Percentiles rank a stretch among this genome's conserved stretches.
Evolutionary conservation across 2,113 vertebrate genomes (phyloP).

Genomic region (Sapayoa aenigma): DNA sequence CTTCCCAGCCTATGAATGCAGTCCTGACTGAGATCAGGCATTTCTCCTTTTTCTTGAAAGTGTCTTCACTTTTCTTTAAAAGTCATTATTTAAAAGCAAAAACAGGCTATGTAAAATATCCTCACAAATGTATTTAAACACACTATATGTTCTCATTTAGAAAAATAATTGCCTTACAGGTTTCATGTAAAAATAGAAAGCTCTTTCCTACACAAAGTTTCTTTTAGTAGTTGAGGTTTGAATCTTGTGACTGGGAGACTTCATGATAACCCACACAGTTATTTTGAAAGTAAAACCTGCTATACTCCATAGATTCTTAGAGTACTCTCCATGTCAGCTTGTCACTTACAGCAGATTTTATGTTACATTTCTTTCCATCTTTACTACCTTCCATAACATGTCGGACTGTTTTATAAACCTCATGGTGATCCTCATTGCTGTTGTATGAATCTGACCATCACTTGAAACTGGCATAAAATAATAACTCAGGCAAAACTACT

Average conservation of each 20-base stretch:
- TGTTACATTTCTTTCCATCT: background rate
- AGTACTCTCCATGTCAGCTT: background rate
- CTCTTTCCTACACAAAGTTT: background rate
- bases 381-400: background rate
- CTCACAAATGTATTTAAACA: background rate
- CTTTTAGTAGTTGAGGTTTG: conserved; percentile 3
- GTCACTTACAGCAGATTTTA: background rate
- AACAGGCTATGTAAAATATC: background rate
- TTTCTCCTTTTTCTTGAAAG: background rate
- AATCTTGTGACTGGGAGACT: background rate
- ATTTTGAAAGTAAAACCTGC: background rate
- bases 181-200: conserved; percentile 17
- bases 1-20: background rate
- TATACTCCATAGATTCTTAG: background rate
- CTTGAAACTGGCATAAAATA: background rate
- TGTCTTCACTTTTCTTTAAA: background rate
- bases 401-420: background rate
- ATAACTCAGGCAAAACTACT: background rate
- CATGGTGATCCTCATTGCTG: background rate
- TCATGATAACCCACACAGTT: background rate
- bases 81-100: background rate
- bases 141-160: background rate
- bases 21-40: background rate
- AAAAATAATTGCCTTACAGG: background rate
- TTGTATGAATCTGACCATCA: background rate